Conservation (phyloP, 1,140 invertebrate species). For the Coboldia fuscipes region DNA sequence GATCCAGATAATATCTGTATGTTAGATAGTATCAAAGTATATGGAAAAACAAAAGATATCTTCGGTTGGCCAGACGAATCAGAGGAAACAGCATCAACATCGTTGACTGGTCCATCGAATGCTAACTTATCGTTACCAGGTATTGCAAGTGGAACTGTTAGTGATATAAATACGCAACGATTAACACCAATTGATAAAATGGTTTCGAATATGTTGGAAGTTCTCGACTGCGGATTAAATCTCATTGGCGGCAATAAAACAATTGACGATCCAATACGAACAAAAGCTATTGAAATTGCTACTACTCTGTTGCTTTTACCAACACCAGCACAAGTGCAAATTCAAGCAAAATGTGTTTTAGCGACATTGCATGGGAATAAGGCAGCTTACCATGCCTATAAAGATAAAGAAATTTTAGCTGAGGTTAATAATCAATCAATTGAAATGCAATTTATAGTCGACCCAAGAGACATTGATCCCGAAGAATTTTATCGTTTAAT, state of each 20-base stretch:
- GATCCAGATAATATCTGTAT: slow-evolving; percentile 78
- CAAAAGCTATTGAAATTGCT: slow-evolving; percentile 46
- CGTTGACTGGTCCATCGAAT: too few relatives aligned
- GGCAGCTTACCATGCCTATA: slow-evolving; percentile 62
- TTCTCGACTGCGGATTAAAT: slow-evolving; percentile 43
- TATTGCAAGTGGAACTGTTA: background rate
- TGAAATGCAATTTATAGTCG: slow-evolving; percentile 26
- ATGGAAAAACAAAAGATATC: slow-evolving; percentile 86
- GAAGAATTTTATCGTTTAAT: slow-evolving; percentile 79
- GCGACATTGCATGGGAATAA: slow-evolving; percentile 54
- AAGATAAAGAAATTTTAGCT: slow-evolving; percentile 63
- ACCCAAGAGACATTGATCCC: slow-evolving; percentile 46
- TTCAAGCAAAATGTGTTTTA: slow-evolving; percentile 55
- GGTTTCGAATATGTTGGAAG: slow-evolving; percentile 48
- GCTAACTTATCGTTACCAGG: background rate
- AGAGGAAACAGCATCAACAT: slow-evolving; percentile 39
- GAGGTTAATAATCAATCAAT: slow-evolving; percentile 52
- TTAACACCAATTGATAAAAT: slow-evolving; percentile 28
- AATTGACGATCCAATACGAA: slow-evolving; percentile 23
- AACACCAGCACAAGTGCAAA: slow-evolving; percentile 54
- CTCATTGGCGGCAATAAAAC: slow-evolving; percentile 17
- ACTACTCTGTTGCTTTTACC: slow-evolving; percentile 64
- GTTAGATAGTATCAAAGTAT: slow-evolving; percentile 78
- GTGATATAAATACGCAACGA: background rate
- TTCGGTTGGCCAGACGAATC: slow-evolving; percentile 95